Evolutionary conservation across 92 coral and sea anemone species (phyloP).

Genomic region (Plumapathes pennacea): DNA sequence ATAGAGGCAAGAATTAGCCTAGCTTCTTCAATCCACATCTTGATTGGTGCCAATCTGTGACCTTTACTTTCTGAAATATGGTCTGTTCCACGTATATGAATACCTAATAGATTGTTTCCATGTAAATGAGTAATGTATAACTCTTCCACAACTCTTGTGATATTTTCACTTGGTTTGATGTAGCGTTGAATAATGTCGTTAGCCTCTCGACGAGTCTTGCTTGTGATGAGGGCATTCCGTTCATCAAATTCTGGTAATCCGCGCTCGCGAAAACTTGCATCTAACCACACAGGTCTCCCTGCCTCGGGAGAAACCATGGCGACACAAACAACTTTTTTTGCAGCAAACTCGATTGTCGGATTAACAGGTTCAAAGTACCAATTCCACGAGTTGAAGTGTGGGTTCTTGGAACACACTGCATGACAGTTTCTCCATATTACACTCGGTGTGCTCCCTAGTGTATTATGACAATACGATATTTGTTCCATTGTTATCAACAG

Average conservation of each 20-base stretch:
- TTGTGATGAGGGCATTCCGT: slow-evolving; percentile 27
- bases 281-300: too few species aligned
- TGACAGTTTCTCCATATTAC: slow-evolving; percentile 63
- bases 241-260: slow-evolving; percentile 15
- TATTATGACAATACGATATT: slow-evolving; percentile 19
- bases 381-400: slow-evolving; percentile 55
- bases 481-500: slow-evolving; percentile 54
- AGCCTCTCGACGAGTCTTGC: slow-evolving; percentile 31
- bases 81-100: slow-evolving; percentile 76
- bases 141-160: slow-evolving; percentile 19
- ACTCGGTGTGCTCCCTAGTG: slow-evolving; percentile 35
- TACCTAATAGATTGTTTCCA: slow-evolving; percentile 50
- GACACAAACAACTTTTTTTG: slow-evolving; percentile 38
- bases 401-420: slow-evolving; percentile 46
- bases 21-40: slow-evolving; percentile 49
- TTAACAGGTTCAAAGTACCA: slow-evolving; percentile 71
- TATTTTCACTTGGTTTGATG: slow-evolving; percentile 23
- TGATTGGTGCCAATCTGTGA: slow-evolving; percentile 27
- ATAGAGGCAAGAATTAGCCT: slow-evolving; percentile 20
- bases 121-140: slow-evolving; percentile 30
- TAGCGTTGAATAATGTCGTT: slow-evolving; percentile 28
- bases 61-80: slow-evolving; percentile 48
- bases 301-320: slow-evolving; percentile 4
- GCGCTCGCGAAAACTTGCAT: slow-evolving; percentile 6
- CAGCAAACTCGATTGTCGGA: slow-evolving; percentile 32